Conservation (phyloP, 2,797 vertebrate genomes). For the Pampus argenteus region DNA sequence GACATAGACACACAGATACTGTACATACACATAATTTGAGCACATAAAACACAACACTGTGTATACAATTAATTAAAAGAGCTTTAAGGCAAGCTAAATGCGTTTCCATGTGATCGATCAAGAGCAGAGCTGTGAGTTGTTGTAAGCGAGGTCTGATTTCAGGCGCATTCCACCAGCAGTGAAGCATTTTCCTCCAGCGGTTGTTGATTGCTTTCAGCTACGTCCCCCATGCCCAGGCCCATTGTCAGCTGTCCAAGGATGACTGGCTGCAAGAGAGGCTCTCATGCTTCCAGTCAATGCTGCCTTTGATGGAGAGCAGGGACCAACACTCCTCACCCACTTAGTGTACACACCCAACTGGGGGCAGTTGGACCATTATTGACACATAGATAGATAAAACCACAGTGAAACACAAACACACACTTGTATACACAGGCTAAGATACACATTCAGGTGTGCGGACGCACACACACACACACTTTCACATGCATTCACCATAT, state of each 20-base stretch:
- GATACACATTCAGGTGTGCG: neutral
- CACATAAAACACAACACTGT: slow-evolving; percentile 40
- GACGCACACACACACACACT: neutral
- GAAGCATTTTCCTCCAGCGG: slow-evolving; percentile 65
- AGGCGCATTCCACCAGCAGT: slow-evolving; percentile 62
- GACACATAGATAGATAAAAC: slow-evolving; percentile 37
- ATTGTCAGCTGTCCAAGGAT: slow-evolving; percentile 80
- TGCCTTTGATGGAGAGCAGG: slow-evolving; percentile 74
- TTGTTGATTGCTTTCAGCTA: slow-evolving; percentile 73
- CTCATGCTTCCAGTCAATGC: slow-evolving; percentile 76
- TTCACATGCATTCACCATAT: neutral
- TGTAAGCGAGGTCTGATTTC: slow-evolving; percentile 58
- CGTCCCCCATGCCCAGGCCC: slow-evolving; percentile 59
- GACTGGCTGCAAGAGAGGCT: slow-evolving; percentile 75
- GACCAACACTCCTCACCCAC: slow-evolving; percentile 60
- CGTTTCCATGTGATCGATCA: slow-evolving; percentile 54
- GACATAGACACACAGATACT: slow-evolving; percentile 15
- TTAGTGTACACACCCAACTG: slow-evolving; percentile 66
- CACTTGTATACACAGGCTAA: neutral
- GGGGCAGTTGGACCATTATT: slow-evolving; percentile 51
- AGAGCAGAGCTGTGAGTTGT: slow-evolving; percentile 54
- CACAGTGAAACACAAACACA: slow-evolving; percentile 31
- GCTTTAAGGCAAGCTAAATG: slow-evolving; percentile 51
- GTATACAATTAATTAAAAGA: slow-evolving; percentile 64
- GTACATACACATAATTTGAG: slow-evolving; percentile 29